Conservation (phyloP, 2,888 invertebrate genomes). For the Zelleria hepariella region DNA sequence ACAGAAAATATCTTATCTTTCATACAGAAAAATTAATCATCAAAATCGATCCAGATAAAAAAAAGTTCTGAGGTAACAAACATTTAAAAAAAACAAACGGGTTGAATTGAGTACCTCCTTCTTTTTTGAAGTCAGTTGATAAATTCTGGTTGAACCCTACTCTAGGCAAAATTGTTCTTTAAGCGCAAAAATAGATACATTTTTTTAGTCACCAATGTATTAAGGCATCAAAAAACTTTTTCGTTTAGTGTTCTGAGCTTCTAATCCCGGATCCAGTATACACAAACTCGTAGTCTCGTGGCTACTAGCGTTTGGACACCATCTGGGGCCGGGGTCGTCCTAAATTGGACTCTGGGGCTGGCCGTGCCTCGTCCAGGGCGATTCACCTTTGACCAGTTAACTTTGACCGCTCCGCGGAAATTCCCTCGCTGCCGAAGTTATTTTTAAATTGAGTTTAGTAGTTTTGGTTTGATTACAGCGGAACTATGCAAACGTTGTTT, state of each 20-base stretch:
- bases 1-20: too few relatives aligned
- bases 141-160: too few relatives aligned
- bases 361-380: neutral
- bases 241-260: neutral
- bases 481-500: neutral
- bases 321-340: constrained; percentile 27
- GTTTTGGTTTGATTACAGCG: neutral
- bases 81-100: too few relatives aligned
- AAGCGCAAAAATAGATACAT: too few relatives aligned
- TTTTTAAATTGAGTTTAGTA: neutral
- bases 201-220: too few relatives aligned
- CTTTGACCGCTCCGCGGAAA: neutral
- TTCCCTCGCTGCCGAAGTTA: neutral
- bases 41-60: too few relatives aligned
- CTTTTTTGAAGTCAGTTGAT: too few relatives aligned
- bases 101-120: too few relatives aligned
- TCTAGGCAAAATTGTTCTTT: too few relatives aligned
- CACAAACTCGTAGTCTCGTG: neutral
- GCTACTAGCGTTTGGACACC: constrained; percentile 7
- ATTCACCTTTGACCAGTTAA: neutral
- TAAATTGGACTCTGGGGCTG: constrained; percentile 35
- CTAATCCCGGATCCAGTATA: constrained; percentile 6
- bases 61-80: too few relatives aligned
- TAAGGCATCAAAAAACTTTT: too few relatives aligned
- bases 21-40: too few relatives aligned